Conservation (phyloP, 2,888 invertebrate genomes). For the Zootermopsis nevadensis region DNA sequence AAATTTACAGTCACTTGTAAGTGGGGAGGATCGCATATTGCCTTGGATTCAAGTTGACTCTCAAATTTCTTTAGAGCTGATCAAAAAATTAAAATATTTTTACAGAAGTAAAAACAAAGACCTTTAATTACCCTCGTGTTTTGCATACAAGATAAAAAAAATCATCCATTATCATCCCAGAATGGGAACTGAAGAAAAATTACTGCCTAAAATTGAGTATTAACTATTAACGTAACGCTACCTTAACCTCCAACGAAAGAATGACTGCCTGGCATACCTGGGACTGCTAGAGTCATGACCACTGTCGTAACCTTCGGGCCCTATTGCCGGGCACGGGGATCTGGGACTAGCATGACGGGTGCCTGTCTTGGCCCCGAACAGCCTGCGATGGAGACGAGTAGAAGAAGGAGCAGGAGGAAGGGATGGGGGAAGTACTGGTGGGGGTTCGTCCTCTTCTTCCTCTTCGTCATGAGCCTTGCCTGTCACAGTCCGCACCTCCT, state of each 20-base stretch:
- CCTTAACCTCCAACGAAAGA: slow-evolving; percentile 11
- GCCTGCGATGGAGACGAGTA: slow-evolving; percentile 42
- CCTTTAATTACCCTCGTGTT: too few species aligned
- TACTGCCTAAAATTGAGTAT: too few species aligned
- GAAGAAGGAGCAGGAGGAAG: slow-evolving; percentile 65
- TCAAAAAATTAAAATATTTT: too few species aligned
- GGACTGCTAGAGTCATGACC: slow-evolving; percentile 77
- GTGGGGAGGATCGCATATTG: too few species aligned
- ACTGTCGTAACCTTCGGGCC: slow-evolving; percentile 64
- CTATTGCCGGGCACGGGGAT: not conserved
- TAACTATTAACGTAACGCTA: too few species aligned
- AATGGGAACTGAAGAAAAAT: too few species aligned
- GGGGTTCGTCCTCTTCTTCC: slow-evolving; percentile 48
- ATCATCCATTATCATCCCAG: too few species aligned
- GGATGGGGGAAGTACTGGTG: slow-evolving; percentile 46
- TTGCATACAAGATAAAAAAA: too few species aligned
- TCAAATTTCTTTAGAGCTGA: too few species aligned
- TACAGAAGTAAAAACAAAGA: too few species aligned
- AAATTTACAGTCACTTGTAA: too few species aligned
- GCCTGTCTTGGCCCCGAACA: slow-evolving; percentile 32
- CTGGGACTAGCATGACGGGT: slow-evolving; percentile 8
- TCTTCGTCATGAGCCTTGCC: slow-evolving; percentile 61
- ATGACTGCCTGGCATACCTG: slow-evolving; percentile 16
- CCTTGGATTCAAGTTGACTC: too few species aligned
- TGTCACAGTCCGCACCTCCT: slow-evolving; percentile 58